Evolutionary conservation across 2,113 vertebrate species (phyloP).

Genomic region (human): GRCh38 chrX:95419001-95419500

Average conservation of each 20-base stretch:
- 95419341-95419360: background rate
- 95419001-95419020: background rate
- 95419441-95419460: background rate
- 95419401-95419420: background rate
- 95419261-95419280: background rate
- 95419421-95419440: background rate
- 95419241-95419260: background rate
- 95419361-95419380: background rate
- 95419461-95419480: background rate
- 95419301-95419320: background rate
- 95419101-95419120: background rate
- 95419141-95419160: background rate
- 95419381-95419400: background rate
- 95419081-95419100: background rate
- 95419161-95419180: background rate
- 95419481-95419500: background rate
- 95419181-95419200: background rate
- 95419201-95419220: background rate
- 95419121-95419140: background rate
- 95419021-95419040: background rate
- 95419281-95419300: background rate
- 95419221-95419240: background rate
- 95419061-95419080: conserved; percentile 6
- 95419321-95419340: background rate
- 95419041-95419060: background rate